Evolutionary conservation across 1,140 invertebrate genomes (phyloP).

Genomic region (Periplaneta americana): DNA sequence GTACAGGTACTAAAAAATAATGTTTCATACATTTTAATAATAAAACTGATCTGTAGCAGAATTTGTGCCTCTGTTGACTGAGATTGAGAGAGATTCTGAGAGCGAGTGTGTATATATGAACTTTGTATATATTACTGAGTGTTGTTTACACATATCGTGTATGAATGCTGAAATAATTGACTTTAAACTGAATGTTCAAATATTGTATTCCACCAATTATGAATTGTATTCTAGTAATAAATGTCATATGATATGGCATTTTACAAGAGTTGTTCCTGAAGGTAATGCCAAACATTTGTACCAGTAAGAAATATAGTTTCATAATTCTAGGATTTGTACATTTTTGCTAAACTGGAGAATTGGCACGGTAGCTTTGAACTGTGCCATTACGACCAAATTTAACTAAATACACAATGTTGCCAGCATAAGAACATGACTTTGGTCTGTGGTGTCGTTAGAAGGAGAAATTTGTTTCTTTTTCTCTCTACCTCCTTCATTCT

Average conservation of each 20-base stretch:
- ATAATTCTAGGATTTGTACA: too few species aligned
- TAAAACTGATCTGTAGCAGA: background rate
- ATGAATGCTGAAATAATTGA: background rate
- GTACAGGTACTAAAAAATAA: background rate
- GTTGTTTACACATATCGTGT: background rate
- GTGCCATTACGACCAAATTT: too few species aligned
- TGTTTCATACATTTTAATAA: background rate
- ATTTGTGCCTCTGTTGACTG: background rate
- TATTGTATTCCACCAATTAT: background rate
- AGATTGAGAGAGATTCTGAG: background rate
- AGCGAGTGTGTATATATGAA: background rate
- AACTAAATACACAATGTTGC: too few species aligned
- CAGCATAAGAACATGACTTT: too few species aligned
- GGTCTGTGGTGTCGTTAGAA: too few species aligned
- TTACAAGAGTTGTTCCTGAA: too few species aligned
- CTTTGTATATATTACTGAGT: background rate
- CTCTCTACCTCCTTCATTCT: too few species aligned
- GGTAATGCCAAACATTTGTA: too few species aligned
- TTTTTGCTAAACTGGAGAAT: too few species aligned
- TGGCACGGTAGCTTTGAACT: too few species aligned
- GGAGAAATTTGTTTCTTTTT: too few species aligned
- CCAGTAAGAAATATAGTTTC: too few species aligned
- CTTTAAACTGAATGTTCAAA: background rate
- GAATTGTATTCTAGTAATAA: background rate
- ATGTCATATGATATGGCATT: background rate